Conservation (phyloP, 1,140 invertebrate genomes). For the Orius insidiosus region DNA sequence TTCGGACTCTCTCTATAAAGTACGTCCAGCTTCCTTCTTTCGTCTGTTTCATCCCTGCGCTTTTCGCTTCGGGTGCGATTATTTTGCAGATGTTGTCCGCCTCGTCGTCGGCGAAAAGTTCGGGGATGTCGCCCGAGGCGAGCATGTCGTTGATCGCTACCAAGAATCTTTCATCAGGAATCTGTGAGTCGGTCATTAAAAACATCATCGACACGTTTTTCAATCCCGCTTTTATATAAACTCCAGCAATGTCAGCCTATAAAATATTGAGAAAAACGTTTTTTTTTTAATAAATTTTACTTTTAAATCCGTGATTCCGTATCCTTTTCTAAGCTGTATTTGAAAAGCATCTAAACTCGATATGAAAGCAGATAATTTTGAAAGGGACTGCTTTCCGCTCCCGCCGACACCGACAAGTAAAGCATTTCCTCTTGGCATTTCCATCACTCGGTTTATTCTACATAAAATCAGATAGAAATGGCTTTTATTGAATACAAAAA, state of each 20-base stretch:
- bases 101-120: constrained; percentile 81
- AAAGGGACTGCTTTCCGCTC: constrained; percentile 83
- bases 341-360: constrained; percentile 80
- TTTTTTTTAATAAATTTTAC: constrained; percentile 17
- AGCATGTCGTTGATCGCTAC: constrained; percentile 87
- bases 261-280: background rate
- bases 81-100: constrained; percentile 72
- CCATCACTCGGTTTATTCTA: constrained; percentile 81
- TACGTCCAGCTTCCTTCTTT: constrained; percentile 90
- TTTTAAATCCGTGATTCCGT: constrained; percentile 67
- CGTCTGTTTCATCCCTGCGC: constrained; percentile 61
- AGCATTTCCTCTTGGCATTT: constrained; percentile 79
- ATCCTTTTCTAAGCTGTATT: constrained; percentile 76
- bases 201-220: constrained; percentile 78
- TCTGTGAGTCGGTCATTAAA: constrained; percentile 86
- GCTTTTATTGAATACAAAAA: too few relatives aligned
- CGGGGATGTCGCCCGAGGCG: constrained; percentile 83
- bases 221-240: constrained; percentile 75
- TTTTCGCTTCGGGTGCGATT: constrained; percentile 69
- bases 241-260: constrained; percentile 47
- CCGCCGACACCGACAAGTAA: constrained; percentile 85
- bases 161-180: constrained; percentile 76
- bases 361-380: constrained; percentile 72
- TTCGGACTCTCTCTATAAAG: constrained; percentile 78
- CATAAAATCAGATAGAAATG: too few relatives aligned